Evolutionary conservation across 2,797 vertebrate species (phyloP).

Genomic region (Brachymystax lenok): DNA sequence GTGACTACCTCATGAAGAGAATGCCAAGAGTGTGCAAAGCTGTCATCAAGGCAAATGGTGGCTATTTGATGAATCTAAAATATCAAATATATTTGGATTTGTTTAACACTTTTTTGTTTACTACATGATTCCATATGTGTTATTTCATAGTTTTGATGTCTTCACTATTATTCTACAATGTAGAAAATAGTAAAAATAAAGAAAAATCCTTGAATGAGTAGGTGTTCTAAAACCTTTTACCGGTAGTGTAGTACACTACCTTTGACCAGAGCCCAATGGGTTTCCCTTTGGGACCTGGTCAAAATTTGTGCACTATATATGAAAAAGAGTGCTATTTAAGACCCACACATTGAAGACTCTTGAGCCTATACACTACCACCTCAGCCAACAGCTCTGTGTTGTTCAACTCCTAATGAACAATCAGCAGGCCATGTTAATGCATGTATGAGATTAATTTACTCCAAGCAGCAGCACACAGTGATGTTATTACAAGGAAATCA

Average conservation of each 20-base stretch:
- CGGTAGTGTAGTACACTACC: neutral
- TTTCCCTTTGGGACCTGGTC: neutral
- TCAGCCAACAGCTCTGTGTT: constrained; percentile 34
- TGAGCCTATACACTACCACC: constrained; percentile 4
- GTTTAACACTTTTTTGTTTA: too few relatives aligned
- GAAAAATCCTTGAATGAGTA: too few relatives aligned
- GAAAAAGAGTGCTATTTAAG: neutral
- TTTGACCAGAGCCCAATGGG: neutral
- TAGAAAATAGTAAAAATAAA: too few relatives aligned
- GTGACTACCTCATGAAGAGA: too few relatives aligned
- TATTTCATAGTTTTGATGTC: too few relatives aligned
- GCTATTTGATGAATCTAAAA: too few relatives aligned
- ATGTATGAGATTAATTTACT: constrained; percentile 75
- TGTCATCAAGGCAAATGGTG: too few relatives aligned
- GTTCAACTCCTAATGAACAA: constrained; percentile 64
- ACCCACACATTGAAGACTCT: neutral
- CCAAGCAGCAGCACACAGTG: constrained; percentile 63
- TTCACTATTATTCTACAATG: too few relatives aligned
- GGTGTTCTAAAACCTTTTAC: neutral
- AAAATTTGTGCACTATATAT: neutral
- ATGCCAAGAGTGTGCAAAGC: too few relatives aligned
- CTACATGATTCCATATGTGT: too few relatives aligned
- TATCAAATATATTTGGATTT: too few relatives aligned
- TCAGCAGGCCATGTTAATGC: constrained; percentile 71
- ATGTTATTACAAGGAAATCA: constrained; percentile 79